Evolutionary conservation across 2,113 vertebrate genomes (phyloP).

Genomic region (Glaucomys volans): DNA sequence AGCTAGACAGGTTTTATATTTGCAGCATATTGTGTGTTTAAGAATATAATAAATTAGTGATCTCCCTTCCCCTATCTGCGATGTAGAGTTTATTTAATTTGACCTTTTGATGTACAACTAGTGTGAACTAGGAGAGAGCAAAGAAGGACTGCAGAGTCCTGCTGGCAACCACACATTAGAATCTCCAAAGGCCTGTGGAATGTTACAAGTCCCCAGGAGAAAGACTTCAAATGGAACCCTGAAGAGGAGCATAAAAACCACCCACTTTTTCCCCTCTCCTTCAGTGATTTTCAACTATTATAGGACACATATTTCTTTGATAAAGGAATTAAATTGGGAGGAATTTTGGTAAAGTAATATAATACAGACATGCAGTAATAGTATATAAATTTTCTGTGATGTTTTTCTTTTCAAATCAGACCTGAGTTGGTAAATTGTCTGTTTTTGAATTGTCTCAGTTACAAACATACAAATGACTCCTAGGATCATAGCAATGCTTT

Average conservation of each 20-base stretch:
- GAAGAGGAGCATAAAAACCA: conserved; percentile 33
- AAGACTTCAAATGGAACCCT: conserved; percentile 23
- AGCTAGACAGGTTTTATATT: neutral
- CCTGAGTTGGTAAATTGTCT: neutral
- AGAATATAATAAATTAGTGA: conserved; percentile 47
- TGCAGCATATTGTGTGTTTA: conserved; percentile 47
- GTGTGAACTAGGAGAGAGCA: neutral
- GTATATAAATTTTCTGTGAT: conserved; percentile 1
- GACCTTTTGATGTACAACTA: conserved; percentile 29
- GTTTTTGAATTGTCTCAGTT: neutral
- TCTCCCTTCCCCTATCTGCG: neutral
- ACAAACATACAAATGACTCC: neutral
- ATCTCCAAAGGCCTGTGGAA: conserved; percentile 19
- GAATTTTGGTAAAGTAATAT: neutral
- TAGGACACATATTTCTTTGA: neutral
- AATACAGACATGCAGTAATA: neutral
- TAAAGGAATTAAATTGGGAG: conserved; percentile 12
- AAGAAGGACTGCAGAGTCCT: conserved; percentile 19
- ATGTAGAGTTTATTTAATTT: conserved; percentile 48
- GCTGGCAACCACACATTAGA: neutral
- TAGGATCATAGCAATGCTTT: neutral
- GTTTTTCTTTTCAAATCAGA: conserved; percentile 23
- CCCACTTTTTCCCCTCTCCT: neutral
- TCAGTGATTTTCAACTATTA: neutral
- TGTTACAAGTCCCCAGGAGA: conserved; percentile 9